Evolutionary conservation across 2,113 vertebrate genomes (phyloP).

Genomic region (Albula glossodonta): DNA sequence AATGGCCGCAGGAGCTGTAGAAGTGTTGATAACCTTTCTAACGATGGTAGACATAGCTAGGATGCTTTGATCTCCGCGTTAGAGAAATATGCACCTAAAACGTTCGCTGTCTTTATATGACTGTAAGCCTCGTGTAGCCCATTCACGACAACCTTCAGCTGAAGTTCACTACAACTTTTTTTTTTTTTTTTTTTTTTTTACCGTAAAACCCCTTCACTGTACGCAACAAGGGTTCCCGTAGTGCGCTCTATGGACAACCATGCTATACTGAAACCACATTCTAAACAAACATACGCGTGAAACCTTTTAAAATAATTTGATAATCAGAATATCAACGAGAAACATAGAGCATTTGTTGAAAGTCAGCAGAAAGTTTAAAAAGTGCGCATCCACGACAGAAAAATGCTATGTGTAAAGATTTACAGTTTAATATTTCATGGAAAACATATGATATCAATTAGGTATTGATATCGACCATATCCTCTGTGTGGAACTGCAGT

Average conservation of each 20-base stretch:
- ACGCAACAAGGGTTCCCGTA: not conserved
- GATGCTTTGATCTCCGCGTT: not conserved
- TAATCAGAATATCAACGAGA: too few relatives aligned
- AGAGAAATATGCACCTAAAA: not conserved
- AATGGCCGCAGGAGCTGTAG: conserved; percentile 61
- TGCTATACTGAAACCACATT: too few relatives aligned
- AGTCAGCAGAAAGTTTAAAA: too few relatives aligned
- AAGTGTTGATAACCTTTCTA: conserved; percentile 54
- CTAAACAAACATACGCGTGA: too few relatives aligned
- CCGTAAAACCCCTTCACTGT: not conserved
- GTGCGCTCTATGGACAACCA: not conserved
- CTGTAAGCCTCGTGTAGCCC: not conserved
- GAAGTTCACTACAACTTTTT: not conserved
- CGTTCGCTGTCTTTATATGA: not conserved
- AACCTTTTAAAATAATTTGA: too few relatives aligned
- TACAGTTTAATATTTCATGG: too few relatives aligned
- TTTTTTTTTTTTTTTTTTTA: not conserved
- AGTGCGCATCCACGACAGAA: too few relatives aligned
- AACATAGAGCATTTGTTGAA: too few relatives aligned
- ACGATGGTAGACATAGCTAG: conserved; percentile 46
- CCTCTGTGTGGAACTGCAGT: too few relatives aligned
- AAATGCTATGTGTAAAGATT: too few relatives aligned
- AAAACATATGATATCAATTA: too few relatives aligned
- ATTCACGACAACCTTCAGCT: not conserved
- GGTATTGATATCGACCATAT: too few relatives aligned